Base-by-base conservation (phyloP, 2,113 vertebrate species). In the Erinaceus europaeus region DNA sequence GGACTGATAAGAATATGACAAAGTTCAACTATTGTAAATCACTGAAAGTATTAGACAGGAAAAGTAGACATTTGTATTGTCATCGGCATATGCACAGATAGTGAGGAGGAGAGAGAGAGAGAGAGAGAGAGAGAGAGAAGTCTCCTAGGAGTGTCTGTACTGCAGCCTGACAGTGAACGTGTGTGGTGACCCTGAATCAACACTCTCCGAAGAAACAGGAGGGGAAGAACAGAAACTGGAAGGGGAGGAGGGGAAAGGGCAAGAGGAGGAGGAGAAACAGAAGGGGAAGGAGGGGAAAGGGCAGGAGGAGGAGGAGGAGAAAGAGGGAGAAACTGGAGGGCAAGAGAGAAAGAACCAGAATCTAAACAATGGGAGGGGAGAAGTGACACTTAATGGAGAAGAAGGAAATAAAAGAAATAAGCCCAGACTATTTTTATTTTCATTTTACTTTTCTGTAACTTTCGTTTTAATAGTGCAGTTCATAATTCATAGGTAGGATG, bases 401-500 rank as follows among this genome's bases (percentile, higher is more conserved):
- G 23, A 78, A 86, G 68, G 73, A 76, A 29, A 50, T 62, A 42
- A 73, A 75, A 57, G 50, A 83, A 86, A 50, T 50, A 80, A 93
- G 5, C 34, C 44, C 25, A 62, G 85, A 50, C 14, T 7, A 48
- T 61, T 50, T 78, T 73, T 67, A 64, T 61, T 92, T 50, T 82
- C n/a, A n/a, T 84, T 21, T 44, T 44, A 76, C 15, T 79, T 88
- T 87, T 75, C 53, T 81, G 7, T 36, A 64, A 67, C 40, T 87
- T 71, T 85, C 59, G 65, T 29, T 92, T 86, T 91, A 77, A 89
- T 73, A 57, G 73, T 77, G 4, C 55, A 29, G 55, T 90, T 84
- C 87, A 73, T 80, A 72, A 42, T 69, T 69, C 32, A 29, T 59
- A 78, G 77, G 68, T 46, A 77, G 75, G 78, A 57, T 76, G 12